Percentiles rank a stretch among this genome's conserved stretches.
phyloP scores from a whole-genome alignment of 1,140 invertebrate species.

The Nymphalis io region DNA sequence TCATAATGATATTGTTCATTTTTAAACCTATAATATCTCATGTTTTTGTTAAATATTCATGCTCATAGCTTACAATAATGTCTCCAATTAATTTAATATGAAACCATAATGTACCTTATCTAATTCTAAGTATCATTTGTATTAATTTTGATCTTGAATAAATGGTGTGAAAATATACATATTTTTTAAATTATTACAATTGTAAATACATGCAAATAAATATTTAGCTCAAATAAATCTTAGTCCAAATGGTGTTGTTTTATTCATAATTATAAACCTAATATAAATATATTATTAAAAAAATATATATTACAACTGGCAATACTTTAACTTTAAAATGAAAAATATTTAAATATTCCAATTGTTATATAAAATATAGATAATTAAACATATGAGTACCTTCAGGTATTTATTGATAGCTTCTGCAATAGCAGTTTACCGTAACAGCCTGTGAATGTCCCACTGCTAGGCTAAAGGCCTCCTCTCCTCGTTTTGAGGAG shows the following conservation, averaged over 20 bases:
- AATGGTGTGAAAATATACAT: conserved; percentile 39
- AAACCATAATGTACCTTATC: conserved; percentile 42
- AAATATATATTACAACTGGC: too few relatives aligned
- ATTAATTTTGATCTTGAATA: conserved; percentile 34
- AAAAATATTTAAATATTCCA: too few relatives aligned
- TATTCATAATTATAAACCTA: conserved; percentile 17
- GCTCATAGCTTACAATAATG: not conserved
- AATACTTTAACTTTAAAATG: too few relatives aligned
- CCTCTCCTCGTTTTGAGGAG: too few relatives aligned
- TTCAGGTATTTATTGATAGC: too few relatives aligned
- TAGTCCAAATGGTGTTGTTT: conserved; percentile 33
- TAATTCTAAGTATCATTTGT: conserved; percentile 28
- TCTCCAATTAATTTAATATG: conserved; percentile 5
- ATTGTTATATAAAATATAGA: too few relatives aligned
- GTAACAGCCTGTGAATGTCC: too few relatives aligned
- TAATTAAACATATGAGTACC: too few relatives aligned
- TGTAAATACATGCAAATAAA: conserved; percentile 46
- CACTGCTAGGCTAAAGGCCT: too few relatives aligned
- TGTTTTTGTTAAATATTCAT: not conserved
- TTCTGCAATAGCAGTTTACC: too few relatives aligned
- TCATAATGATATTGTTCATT: not conserved
- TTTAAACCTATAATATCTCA: not conserved
- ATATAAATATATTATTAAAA: too few relatives aligned
- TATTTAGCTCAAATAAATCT: conserved; percentile 48
- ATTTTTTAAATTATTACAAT: conserved; percentile 46